A percentile compares a stretch with the other conserved stretches of the same genome.
Conservation (phyloP, 2,113 vertebrate species). For the Halcyon senegalensis region DNA sequence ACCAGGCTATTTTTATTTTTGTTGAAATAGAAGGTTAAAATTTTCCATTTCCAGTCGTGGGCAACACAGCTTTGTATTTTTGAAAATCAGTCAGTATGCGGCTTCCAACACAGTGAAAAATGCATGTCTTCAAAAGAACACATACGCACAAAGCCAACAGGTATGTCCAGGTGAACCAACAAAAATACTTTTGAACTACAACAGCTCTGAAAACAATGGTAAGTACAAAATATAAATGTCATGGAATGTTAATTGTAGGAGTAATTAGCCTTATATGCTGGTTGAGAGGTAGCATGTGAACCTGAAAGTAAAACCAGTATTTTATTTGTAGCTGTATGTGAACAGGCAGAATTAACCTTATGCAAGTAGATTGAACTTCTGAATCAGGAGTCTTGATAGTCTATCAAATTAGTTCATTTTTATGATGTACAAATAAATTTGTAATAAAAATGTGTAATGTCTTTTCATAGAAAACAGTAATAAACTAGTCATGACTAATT, state of each 20-base stretch:
- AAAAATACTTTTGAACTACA: neutral
- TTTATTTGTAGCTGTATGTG: neutral
- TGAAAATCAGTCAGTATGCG: neutral
- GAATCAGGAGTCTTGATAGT: neutral
- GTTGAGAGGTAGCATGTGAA: neutral
- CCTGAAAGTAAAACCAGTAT: neutral
- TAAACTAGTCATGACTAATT: neutral
- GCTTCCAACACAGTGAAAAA: neutral
- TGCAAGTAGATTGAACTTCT: neutral
- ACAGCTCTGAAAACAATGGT: neutral
- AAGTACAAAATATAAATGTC: neutral
- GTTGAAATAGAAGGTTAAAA: neutral
- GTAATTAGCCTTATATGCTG: neutral
- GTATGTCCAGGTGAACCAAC: neutral
- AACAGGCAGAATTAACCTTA: neutral
- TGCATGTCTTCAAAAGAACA: neutral
- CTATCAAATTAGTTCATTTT: neutral
- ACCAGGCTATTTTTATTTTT: neutral
- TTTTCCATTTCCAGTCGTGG: neutral
- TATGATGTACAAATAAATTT: neutral
- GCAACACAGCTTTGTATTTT: neutral
- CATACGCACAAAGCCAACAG: neutral
- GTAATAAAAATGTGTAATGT: neutral
- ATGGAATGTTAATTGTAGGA: neutral
- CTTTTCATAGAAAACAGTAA: neutral